Evolutionary conservation across 2,113 vertebrate genomes (phyloP), one percentile per base, ranked within the genome.

Genomic region (Synchiropus splendidus): DNA sequence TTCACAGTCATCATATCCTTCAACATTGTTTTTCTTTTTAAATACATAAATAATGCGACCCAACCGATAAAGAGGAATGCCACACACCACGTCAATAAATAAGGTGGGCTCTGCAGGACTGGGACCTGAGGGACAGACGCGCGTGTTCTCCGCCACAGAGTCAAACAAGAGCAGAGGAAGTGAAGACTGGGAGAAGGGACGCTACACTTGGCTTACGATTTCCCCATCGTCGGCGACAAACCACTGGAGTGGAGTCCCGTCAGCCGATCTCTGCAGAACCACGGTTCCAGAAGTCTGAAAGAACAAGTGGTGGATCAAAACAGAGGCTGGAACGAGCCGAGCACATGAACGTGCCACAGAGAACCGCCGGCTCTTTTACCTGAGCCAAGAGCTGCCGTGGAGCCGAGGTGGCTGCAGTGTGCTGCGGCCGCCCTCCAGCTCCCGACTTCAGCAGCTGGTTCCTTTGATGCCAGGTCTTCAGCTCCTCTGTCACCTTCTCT

Each of bases 161-260:
- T n/a, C n/a, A n/a, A n/a, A n/a, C n/a, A n/a, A n/a, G n/a, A n/a
- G n/a, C n/a, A n/a, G n/a, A n/a, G n/a, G n/a, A n/a, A n/a, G n/a
- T n/a, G n/a, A n/a, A n/a, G n/a, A n/a, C n/a, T n/a, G n/a, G n/a
- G n/a, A n/a, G n/a, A n/a, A n/a, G n/a, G n/a, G 21, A 27, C 21
- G 67, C 59, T 80, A 92, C 65, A 92, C 90, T 69, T 92, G 90
- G 76, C 88, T 92, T 56, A 90, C 81, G 35, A 92, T 87, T 58
- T 92, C 89, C 5, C 84, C 78, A 0, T 90, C 88, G 42, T 90
- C 84, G 1, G 88, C 86, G 1, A 88, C 79, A 12, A 87, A 92
- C 79, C 90, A 87, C 73, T 91, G 90, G 55, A 92, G 39, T 0
- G 90, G 90, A 4, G 80, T 85, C 45, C 90, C 90, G 3, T 92